These are phyloP conservation scores for Toxonevra muliebris DNA, from an alignment of 2,888 invertebrate species.

Conservation along the genomic window DNA sequence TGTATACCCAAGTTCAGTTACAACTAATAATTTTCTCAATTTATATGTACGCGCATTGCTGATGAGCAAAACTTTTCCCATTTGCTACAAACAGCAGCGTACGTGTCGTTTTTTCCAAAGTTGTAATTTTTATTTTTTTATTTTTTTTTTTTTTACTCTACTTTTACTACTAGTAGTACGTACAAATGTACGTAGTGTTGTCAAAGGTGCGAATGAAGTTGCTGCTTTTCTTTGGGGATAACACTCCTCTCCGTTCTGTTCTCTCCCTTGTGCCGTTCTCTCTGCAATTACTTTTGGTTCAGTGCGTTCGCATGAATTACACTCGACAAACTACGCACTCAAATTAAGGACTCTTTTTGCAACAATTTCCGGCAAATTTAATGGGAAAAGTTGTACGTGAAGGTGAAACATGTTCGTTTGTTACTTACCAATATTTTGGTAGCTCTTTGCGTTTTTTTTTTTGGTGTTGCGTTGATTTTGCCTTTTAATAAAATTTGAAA, in stretches of 20 bases:
- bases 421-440: no score
- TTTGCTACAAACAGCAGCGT: constrained; percentile 11
- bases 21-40: constrained; percentile 39
- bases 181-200: neutral
- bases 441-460: no score
- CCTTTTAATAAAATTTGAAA: no score
- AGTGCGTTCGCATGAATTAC: constrained; percentile 15
- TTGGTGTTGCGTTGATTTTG: no score
- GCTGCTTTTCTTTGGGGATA: neutral
- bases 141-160: neutral
- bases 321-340: constrained; percentile 24
- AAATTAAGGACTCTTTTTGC: constrained; percentile 27
- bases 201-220: constrained; percentile 19
- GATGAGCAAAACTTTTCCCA: constrained; percentile 36
- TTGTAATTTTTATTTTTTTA: neutral
- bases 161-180: neutral
- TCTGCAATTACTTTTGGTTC: constrained; percentile 18
- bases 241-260: neutral
- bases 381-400: constrained; percentile 25
- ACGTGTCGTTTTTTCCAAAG: constrained; percentile 19
- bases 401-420: no score
- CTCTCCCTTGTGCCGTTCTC: no score
- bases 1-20: constrained; percentile 2
- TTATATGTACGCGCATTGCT: constrained; percentile 29
- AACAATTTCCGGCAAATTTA: constrained; percentile 28